Evolutionary conservation across 64 coral and sea anemone genomes (phyloP).

Genomic region (Stichodactyla helianthus): DNA sequence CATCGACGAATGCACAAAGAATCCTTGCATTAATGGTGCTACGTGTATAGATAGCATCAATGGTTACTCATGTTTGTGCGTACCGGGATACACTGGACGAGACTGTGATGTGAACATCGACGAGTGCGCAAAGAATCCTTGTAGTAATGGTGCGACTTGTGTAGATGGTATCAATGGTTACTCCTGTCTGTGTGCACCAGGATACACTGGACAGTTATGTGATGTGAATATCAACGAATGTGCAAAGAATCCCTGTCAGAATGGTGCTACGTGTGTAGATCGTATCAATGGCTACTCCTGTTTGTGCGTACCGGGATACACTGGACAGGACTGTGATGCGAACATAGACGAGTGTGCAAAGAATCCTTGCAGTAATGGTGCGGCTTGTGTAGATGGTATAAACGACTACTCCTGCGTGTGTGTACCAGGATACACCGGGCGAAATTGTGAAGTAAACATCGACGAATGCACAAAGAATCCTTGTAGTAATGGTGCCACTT

Average conservation of each 20-base stretch:
- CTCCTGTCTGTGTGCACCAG: neutral
- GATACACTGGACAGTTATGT: neutral
- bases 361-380: neutral
- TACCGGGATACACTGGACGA: neutral
- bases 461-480: neutral
- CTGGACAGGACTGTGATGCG: neutral
- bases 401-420: neutral
- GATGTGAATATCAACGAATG: neutral
- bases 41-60: constrained; percentile 2
- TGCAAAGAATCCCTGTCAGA: neutral
- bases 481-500: neutral
- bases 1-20: neutral
- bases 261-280: neutral
- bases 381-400: neutral
- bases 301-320: too few relatives aligned
- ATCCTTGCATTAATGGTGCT: neutral
- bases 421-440: neutral
- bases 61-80: neutral
- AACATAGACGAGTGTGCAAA: neutral
- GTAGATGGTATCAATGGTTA: neutral
- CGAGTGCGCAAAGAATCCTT: constrained; percentile 8
- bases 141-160: neutral
- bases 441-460: neutral
- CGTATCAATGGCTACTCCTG: neutral
- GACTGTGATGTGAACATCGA: neutral